These are phyloP conservation scores for Dysmachus trigonus DNA, from an alignment of 2,888 invertebrate species.

Conservation along the genomic window DNA sequence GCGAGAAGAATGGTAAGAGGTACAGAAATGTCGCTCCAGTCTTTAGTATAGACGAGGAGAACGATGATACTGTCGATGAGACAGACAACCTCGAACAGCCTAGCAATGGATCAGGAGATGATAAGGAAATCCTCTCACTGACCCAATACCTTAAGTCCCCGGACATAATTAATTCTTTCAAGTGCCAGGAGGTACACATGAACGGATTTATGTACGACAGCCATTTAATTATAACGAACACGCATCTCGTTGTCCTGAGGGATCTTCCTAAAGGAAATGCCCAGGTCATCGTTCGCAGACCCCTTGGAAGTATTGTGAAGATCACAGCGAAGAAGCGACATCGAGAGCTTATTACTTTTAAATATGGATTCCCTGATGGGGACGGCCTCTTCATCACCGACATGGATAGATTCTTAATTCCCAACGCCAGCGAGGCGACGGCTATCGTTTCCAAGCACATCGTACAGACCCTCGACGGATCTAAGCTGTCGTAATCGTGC, in stretches of 20 bases:
- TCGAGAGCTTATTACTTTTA: conserved; percentile 96
- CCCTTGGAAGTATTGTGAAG: conserved; percentile 91
- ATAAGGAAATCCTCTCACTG: conserved; percentile 82
- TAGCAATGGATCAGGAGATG: conserved; percentile 69
- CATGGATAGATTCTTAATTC: conserved; percentile 92
- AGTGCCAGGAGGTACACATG: conserved; percentile 91
- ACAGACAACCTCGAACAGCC: conserved; percentile 59
- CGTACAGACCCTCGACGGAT: conserved; percentile 67
- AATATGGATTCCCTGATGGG: conserved; percentile 88
- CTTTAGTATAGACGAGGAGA: conserved; percentile 93
- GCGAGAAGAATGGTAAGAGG: conserved; percentile 84
- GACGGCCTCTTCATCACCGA: conserved; percentile 83
- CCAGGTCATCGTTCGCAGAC: conserved; percentile 85
- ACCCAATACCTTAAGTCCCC: conserved; percentile 83
- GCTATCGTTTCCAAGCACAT: conserved; percentile 91
- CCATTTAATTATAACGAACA: conserved; percentile 84
- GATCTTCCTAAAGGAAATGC: conserved; percentile 82
- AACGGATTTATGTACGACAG: conserved; percentile 91
- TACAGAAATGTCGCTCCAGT: conserved; percentile 82
- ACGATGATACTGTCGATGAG: conserved; percentile 66
- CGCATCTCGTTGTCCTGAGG: conserved; percentile 86
- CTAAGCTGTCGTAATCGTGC: conserved; percentile 56
- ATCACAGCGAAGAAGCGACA: conserved; percentile 96
- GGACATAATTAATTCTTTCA: conserved; percentile 85
- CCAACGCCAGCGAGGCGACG: conserved; percentile 89